Evolutionary conservation across 1,140 invertebrate species (phyloP), one percentile per base, ranked within the genome.

Genomic region (Drosophila ironensis): DNA sequence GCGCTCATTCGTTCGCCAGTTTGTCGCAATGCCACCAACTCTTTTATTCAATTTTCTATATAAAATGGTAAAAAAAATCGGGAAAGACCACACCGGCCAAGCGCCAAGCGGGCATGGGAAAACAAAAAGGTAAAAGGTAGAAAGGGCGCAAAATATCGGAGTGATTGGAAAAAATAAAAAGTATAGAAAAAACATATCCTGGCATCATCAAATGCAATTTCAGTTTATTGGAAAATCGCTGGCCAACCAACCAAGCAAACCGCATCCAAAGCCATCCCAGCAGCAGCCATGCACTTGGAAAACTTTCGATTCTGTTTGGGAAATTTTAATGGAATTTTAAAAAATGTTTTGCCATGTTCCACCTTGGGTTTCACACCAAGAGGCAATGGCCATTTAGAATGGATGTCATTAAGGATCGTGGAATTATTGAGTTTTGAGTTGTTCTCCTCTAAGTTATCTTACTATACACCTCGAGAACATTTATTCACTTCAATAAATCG

Each of bases 1-100:
- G 64, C 71, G 74, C 78, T 86, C 70, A 84, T 84, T 84, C 78
- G 84, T 71, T 73, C 53, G 40, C 20, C 56, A 56, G 80, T 86
- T 84, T 84, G 78, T 84, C 78, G 78, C 81, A 78, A 84, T 84
- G 80, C 74, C 74, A 80, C 50, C 80, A 74, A 82, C 61, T 86
- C 64, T 86, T 84, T 84, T 78, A 84, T 84, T 84, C 74, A 84
- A 86, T 86, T 84, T 84, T 84, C 78, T 63, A 86, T 63, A 86
- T 74, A 84, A 84, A 33, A 80, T 63, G 80, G 61, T 52, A 52
- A 47, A 35, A 25, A 41, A 19, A 40, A n/a, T n/a, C n/a, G n/a
- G n/a, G n/a, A 71, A 54, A 47, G 45, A 70, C 47, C 60, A 53
- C 30, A 61, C 14, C n/a, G n/a, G n/a, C n/a, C n/a, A n/a, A n/a